Evolutionary conservation across 2,797 vertebrate species (phyloP).

Genomic region (Poecilia gillii): DNA sequence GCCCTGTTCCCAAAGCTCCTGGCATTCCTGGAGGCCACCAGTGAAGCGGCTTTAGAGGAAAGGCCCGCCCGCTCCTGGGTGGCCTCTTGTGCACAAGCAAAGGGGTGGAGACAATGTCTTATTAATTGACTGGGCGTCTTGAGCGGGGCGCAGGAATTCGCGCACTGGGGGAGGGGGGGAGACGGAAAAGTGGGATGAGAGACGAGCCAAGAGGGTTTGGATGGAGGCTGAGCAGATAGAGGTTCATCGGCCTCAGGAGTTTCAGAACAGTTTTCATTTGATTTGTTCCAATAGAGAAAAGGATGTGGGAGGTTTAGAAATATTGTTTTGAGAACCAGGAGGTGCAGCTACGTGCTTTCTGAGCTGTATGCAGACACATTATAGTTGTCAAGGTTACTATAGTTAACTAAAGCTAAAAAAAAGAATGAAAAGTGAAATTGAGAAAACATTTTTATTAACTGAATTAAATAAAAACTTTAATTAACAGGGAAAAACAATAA

Average conservation of each 20-base stretch:
- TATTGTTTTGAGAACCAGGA: background rate
- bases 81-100: constrained; percentile 83
- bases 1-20: constrained; percentile 72
- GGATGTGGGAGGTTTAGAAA: background rate
- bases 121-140: constrained; percentile 88
- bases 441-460: too few relatives aligned
- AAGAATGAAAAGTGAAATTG: too few relatives aligned
- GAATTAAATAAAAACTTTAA: too few relatives aligned
- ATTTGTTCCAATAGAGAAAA: constrained; percentile 33
- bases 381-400: too few relatives aligned
- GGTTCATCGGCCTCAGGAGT: constrained; percentile 43
- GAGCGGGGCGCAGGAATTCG: constrained; percentile 82
- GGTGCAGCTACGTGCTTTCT: too few relatives aligned
- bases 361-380: too few relatives aligned
- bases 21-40: constrained; percentile 96
- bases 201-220: constrained; percentile 53
- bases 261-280: constrained; percentile 66
- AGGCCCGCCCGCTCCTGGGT: constrained; percentile 90
- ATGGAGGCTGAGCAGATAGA: constrained; percentile 9
- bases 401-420: too few relatives aligned
- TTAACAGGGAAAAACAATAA: too few relatives aligned
- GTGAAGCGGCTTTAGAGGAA: constrained; percentile 91
- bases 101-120: constrained; percentile 87
- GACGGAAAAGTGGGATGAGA: constrained; percentile 53
- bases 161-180: constrained; percentile 34